These are phyloP conservation scores for Hippocampus barbouri DNA, from an alignment of 2,113 vertebrate genomes.

Conservation along the genomic window DNA sequence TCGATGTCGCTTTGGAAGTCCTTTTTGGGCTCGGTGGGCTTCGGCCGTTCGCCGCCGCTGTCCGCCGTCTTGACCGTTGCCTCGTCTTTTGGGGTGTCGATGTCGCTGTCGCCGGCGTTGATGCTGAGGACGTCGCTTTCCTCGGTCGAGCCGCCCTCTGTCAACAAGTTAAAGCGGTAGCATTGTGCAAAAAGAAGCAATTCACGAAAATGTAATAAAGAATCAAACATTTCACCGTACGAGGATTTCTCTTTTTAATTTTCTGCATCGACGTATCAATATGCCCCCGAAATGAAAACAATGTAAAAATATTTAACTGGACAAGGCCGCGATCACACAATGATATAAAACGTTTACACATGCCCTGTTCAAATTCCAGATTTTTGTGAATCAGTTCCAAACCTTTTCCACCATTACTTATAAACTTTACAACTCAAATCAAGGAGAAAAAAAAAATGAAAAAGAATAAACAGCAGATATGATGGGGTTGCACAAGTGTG, in stretches of 20 bases:
- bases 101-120: conserved; percentile 96
- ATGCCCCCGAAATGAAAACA: not conserved
- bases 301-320: too few relatives aligned
- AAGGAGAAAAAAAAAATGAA: not conserved
- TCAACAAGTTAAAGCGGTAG: not conserved
- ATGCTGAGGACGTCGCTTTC: conserved; percentile 95
- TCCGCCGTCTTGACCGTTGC: conserved; percentile 54
- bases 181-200: not conserved
- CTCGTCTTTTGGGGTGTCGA: conserved; percentile 86
- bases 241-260: too few relatives aligned
- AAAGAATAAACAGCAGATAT: too few relatives aligned
- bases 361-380: not conserved
- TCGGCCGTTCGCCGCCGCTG: not conserved
- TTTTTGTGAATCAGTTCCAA: not conserved
- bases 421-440: not conserved
- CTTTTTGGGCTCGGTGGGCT: conserved; percentile 71
- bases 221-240: too few relatives aligned
- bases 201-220: not conserved
- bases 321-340: too few relatives aligned
- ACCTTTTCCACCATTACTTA: not conserved
- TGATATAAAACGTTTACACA: not conserved
- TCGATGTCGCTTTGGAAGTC: conserved; percentile 93
- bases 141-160: conserved; percentile 82
- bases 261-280: not conserved
- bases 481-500: too few relatives aligned